phyloP scores from a whole-genome alignment of 2,797 vertebrate species.

The Acanthornis magna region DNA sequence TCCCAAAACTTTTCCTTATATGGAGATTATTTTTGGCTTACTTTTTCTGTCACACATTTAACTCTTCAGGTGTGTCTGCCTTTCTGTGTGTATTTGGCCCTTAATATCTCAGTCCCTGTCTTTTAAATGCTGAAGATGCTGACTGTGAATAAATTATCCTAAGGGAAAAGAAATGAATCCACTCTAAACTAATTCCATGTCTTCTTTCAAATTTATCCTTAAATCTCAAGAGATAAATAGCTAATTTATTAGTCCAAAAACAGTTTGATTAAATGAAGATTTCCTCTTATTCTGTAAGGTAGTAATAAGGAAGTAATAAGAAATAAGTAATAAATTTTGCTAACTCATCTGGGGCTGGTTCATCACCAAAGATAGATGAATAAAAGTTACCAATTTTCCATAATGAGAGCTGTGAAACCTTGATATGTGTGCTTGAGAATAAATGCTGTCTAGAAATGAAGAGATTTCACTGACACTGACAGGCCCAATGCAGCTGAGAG shows the following conservation, averaged over 20 bases:
- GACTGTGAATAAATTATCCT: background rate
- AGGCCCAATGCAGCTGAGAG: background rate
- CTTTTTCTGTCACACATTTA: background rate
- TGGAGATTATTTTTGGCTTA: background rate
- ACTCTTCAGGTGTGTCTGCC: background rate
- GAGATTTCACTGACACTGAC: background rate
- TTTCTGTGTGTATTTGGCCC: background rate
- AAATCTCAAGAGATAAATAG: background rate
- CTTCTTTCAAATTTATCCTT: background rate
- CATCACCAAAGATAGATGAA: background rate
- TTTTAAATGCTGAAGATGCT: background rate
- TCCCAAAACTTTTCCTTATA: background rate
- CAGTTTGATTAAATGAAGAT: background rate
- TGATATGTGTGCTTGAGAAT: background rate
- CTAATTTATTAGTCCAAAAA: background rate
- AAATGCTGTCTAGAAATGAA: background rate
- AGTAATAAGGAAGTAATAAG: conserved; percentile 13
- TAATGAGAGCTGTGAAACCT: background rate
- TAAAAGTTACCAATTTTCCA: background rate
- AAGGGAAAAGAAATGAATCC: background rate
- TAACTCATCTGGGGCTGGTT: background rate
- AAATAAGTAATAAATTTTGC: conserved; percentile 7
- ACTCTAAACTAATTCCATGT: background rate
- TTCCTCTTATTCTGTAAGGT: background rate
- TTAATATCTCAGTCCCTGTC: background rate